Conservation (phyloP, 2,113 vertebrate species). For the Takifugu flavidus region DNA sequence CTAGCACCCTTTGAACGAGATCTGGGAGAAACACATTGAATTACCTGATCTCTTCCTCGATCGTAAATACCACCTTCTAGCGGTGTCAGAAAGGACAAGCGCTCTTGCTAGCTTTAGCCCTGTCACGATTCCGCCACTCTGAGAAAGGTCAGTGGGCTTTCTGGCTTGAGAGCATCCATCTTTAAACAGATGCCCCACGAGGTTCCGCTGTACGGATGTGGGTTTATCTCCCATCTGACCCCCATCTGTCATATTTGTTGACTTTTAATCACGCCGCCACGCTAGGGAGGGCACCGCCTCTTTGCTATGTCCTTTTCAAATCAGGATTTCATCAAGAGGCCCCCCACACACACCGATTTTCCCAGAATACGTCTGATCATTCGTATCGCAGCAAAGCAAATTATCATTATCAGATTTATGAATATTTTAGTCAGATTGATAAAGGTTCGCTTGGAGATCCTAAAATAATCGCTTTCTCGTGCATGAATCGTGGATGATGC, state of each 20-base stretch:
- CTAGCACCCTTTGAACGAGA: constrained; percentile 52
- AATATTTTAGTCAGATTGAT: too few species aligned
- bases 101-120: constrained; percentile 38
- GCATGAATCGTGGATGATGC: too few species aligned
- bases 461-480: neutral
- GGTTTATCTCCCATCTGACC: constrained; percentile 50
- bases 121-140: constrained; percentile 32
- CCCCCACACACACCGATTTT: too few species aligned
- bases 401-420: too few species aligned
- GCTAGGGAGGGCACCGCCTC: constrained; percentile 40
- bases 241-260: constrained; percentile 48
- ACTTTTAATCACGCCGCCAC: constrained; percentile 56
- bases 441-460: too few species aligned
- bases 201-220: constrained; percentile 37
- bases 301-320: constrained; percentile 42
- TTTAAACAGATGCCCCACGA: constrained; percentile 50
- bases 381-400: too few species aligned
- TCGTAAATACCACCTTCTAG: constrained; percentile 66
- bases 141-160: constrained; percentile 50
- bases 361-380: too few species aligned
- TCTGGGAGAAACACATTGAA: constrained; percentile 44
- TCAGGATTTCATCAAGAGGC: constrained; percentile 23
- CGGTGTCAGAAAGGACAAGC: constrained; percentile 40
- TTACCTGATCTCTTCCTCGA: constrained; percentile 55
- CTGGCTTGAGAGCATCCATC: constrained; percentile 29